Evolutionary conservation across 2,113 vertebrate genomes (phyloP).

Genomic region (Madoqua kirkii): DNA sequence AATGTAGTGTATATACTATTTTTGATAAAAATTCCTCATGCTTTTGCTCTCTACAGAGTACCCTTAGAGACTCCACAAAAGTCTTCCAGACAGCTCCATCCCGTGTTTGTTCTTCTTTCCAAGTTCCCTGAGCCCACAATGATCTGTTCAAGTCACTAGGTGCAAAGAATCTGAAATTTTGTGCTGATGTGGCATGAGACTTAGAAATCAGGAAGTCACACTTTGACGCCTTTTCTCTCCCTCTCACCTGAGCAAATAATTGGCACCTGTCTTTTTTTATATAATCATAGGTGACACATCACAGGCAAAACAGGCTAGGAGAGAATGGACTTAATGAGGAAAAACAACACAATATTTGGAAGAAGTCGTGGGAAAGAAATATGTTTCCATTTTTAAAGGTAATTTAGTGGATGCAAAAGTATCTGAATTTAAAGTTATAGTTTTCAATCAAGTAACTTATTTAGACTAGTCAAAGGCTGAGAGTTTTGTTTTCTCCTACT

Average conservation of each 20-base stretch:
- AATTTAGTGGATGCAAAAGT: not conserved
- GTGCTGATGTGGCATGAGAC: not conserved
- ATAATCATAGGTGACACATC: not conserved
- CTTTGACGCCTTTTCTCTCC: not conserved
- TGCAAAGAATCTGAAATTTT: not conserved
- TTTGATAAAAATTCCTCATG: not conserved
- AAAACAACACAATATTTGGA: not conserved
- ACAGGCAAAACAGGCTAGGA: not conserved
- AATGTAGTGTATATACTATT: not conserved
- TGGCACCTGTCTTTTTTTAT: not conserved
- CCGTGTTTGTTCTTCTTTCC: not conserved
- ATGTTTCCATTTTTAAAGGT: not conserved
- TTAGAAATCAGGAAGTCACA: not conserved
- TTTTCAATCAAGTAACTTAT: constrained; percentile 28
- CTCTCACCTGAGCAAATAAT: not conserved
- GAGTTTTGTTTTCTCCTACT: not conserved
- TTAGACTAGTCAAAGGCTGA: not conserved
- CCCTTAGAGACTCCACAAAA: not conserved
- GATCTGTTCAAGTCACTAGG: not conserved
- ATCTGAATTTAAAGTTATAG: not conserved
- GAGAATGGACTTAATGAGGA: not conserved
- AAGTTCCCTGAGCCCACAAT: not conserved
- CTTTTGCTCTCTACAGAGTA: not conserved
- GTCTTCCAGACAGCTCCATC: not conserved
- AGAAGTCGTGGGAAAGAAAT: not conserved